Percentiles rank a stretch among this genome's conserved stretches.
These are phyloP conservation scores for Arctia plantaginis DNA, from an alignment of 2,888 invertebrate species.

Conservation along the genomic window DNA sequence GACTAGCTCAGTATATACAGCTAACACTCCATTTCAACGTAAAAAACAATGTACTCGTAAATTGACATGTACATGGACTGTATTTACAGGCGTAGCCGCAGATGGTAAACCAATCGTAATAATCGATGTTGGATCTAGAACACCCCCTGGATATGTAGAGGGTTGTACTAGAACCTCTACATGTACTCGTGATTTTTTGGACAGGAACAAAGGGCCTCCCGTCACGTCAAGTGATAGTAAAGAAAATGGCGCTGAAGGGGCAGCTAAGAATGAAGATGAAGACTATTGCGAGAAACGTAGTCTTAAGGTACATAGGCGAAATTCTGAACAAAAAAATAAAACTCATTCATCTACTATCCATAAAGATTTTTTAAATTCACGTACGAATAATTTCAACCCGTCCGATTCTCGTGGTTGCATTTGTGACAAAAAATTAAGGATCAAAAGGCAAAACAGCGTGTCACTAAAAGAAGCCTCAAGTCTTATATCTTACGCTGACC, in stretches of 20 bases:
- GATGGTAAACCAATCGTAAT: slow-evolving; percentile 31
- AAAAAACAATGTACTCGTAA: slow-evolving; percentile 76
- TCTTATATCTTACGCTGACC: slow-evolving; percentile 30
- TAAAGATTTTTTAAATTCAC: neutral
- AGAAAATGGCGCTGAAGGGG: slow-evolving; percentile 18
- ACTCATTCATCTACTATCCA: neutral
- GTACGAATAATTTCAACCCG: neutral
- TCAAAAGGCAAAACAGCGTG: slow-evolving; percentile 51
- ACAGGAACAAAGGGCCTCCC: slow-evolving; percentile 70
- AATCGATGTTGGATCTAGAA: slow-evolving; percentile 63
- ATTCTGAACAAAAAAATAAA: slow-evolving; percentile 48
- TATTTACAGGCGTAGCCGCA: slow-evolving; percentile 61
- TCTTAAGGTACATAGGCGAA: slow-evolving; percentile 64
- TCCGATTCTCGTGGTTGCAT: slow-evolving; percentile 39
- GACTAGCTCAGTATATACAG: slow-evolving; percentile 55
- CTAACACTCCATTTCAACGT: slow-evolving; percentile 68
- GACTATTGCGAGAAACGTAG: slow-evolving; percentile 80
- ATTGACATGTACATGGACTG: slow-evolving; percentile 81
- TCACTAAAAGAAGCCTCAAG: slow-evolving; percentile 7
- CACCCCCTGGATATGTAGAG: slow-evolving; percentile 78
- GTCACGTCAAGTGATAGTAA: neutral
- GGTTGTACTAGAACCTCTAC: slow-evolving; percentile 81
- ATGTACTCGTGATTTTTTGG: slow-evolving; percentile 75
- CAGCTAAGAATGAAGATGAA: slow-evolving; percentile 57
- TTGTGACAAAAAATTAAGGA: slow-evolving; percentile 50